A percentile compares a stretch with the other conserved stretches of the same genome.
phyloP scores from a whole-genome alignment of 2,113 vertebrate species.

The Eublepharis macularius region DNA sequence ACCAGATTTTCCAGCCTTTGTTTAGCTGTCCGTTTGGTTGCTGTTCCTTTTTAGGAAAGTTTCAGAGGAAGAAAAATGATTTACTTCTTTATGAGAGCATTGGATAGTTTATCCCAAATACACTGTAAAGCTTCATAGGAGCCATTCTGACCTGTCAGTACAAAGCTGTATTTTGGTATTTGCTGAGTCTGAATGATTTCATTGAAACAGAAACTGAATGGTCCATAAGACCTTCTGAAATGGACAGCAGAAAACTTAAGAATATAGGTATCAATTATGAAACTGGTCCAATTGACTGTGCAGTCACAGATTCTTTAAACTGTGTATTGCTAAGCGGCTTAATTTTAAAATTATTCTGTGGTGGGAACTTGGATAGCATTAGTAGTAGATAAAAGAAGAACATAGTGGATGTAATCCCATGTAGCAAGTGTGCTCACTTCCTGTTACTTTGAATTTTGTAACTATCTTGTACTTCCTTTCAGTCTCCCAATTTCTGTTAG shows the following conservation, averaged over 20 bases:
- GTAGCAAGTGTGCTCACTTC: conserved; percentile 58
- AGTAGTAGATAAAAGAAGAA: conserved; percentile 52
- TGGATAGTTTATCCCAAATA: background rate
- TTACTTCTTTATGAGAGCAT: background rate
- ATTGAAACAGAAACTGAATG: conserved; percentile 18
- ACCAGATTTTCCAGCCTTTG: conserved; percentile 17
- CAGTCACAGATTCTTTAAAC: background rate
- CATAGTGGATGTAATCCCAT: conserved; percentile 48
- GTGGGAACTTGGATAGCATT: conserved; percentile 29
- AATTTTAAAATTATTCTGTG: conserved; percentile 36
- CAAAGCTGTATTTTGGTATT: background rate
- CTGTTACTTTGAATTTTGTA: conserved; percentile 31
- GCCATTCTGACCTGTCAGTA: background rate
- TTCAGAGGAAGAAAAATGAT: background rate
- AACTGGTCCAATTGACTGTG: conserved; percentile 9
- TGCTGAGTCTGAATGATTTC: background rate
- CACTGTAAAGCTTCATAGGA: background rate
- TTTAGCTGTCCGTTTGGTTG: conserved; percentile 21
- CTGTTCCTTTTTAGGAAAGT: background rate
- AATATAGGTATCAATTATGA: conserved; percentile 41
- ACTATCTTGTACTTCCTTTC: conserved; percentile 43
- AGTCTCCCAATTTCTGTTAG: background rate
- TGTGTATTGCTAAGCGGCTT: conserved; percentile 8
- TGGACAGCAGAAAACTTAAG: conserved; percentile 47
- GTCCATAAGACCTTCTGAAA: conserved; percentile 11